Base-by-base conservation (phyloP, 2,888 invertebrate species). In the Epirrhoe alternata region DNA sequence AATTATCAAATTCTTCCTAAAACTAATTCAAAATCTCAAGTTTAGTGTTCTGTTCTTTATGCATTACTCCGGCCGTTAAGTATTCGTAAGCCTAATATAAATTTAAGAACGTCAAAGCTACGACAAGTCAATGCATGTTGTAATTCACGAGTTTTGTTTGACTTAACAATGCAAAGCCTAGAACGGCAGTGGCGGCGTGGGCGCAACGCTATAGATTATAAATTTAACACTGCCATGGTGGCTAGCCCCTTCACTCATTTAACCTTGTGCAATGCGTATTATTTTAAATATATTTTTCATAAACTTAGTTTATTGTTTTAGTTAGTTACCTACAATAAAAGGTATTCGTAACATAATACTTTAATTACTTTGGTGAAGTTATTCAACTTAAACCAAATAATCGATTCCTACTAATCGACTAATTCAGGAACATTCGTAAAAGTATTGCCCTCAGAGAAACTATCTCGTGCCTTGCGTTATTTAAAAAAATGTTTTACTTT, bases 81-180 rank as follows among this genome's bases (percentile, higher is more conserved):
- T 31, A 14, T 63, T 6, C n/a, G n/a, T 35, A 45, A 14, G n/a
- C n/a, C 1, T 57, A 38, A 10, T 50, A 66, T 52, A 59, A 38
- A 66, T 47, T 45, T 24, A 64, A 57, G 66, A 66, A 71, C 66
- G 57, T 53, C 58, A 68, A 66, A 66, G 45, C 56, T 45, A 62
- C 61, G 60, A 58, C 66, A 75, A 70, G 79, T 78, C 78, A 80
- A 75, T 77, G 74, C 77, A 75, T 77, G 66, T 64, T 51, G 42
- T 47, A 56, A 35, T 62, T 45, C 60, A 50, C 53, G 33, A 55
- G 52, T 68, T 69, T 73, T 69, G 70, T 69, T 73, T 69, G 70
- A 71, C 66, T 54, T 63, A 71, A 71, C 64, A 74, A 71, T 64
- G 61, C 64, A 67, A 70, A 64, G 59, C 47, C 57, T 49, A 24